Evolutionary conservation across 2,888 invertebrate genomes (phyloP).

Genomic region (Acronicta leporina): DNA sequence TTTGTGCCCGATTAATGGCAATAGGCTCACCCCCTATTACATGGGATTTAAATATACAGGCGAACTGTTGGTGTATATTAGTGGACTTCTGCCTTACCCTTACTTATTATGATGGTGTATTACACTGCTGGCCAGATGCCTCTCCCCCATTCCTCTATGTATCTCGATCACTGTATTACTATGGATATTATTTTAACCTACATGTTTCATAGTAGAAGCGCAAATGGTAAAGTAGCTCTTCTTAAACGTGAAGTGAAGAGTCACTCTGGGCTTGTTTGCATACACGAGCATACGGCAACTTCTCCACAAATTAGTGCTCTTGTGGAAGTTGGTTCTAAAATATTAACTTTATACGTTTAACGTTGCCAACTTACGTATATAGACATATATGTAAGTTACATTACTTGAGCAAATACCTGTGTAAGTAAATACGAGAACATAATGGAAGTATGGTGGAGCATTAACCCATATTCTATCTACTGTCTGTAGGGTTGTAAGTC

Average conservation of each 20-base stretch:
- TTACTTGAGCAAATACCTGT: slow-evolving; percentile 37
- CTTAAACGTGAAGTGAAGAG: slow-evolving; percentile 66
- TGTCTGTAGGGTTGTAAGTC: slow-evolving; percentile 15
- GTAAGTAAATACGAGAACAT: slow-evolving; percentile 13
- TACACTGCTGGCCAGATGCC: too few relatives aligned
- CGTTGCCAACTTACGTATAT: slow-evolving; percentile 21
- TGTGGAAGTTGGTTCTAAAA: slow-evolving; percentile 51
- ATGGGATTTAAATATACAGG: too few relatives aligned
- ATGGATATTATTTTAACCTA: slow-evolving; percentile 1
- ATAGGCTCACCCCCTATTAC: too few relatives aligned
- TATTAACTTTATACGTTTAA: slow-evolving; percentile 48
- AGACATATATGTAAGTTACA: slow-evolving; percentile 20
- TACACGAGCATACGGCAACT: slow-evolving; percentile 58
- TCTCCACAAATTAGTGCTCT: slow-evolving; percentile 62
- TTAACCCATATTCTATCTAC: slow-evolving; percentile 25
- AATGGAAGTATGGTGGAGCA: slow-evolving; percentile 21
- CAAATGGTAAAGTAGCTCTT: slow-evolving; percentile 55
- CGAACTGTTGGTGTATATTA: too few relatives aligned
- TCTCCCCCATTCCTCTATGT: too few relatives aligned
- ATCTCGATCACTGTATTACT: neutral
- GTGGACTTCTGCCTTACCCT: too few relatives aligned
- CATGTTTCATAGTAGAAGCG: slow-evolving; percentile 16
- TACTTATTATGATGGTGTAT: too few relatives aligned
- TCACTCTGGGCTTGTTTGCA: slow-evolving; percentile 72
- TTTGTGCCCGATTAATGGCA: too few relatives aligned